Conservation (phyloP, 2,888 invertebrate species). For the Caenorhabditis becei region DNA sequence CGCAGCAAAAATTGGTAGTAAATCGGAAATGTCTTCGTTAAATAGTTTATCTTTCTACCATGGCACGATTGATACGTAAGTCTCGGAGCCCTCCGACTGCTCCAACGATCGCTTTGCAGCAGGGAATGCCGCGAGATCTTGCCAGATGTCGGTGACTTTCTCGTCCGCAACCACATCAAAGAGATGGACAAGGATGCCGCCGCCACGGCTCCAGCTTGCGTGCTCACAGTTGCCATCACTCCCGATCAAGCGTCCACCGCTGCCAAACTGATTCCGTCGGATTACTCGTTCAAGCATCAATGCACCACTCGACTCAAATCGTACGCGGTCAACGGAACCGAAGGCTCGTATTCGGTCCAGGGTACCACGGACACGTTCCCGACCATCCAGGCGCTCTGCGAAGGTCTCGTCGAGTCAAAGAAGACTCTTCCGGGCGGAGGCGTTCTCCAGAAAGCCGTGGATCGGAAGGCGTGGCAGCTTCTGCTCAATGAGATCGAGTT, state of each 20-base stretch:
- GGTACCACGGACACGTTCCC: conserved; percentile 20
- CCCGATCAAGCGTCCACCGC: conserved; percentile 12
- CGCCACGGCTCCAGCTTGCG: background rate
- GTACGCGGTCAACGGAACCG: conserved; percentile 1
- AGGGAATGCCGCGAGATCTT: conserved; percentile 34
- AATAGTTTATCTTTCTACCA: conserved; percentile 10
- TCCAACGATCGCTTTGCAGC: background rate
- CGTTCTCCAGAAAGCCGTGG: conserved; percentile 1
- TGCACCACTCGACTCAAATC: conserved; percentile 26
- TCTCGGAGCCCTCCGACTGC: background rate
- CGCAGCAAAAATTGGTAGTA: no score
- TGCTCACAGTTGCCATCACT: conserved; percentile 11
- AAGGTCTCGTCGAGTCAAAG: background rate
- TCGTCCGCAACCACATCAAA: conserved; percentile 7
- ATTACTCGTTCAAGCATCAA: conserved; percentile 17
- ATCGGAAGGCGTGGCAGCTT: conserved; percentile 28
- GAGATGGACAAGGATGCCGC: background rate
- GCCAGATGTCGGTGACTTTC: conserved; percentile 17
- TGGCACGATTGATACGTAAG: conserved; percentile 34
- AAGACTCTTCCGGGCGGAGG: conserved; percentile 13
- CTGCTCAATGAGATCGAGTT: conserved; percentile 14
- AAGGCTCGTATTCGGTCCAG: background rate
- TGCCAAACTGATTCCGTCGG: background rate
- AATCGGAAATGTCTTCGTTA: background rate
- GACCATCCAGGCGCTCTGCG: conserved; percentile 22